These are phyloP conservation scores for Coccyzus lansbergi DNA, from an alignment of 2,797 vertebrate species.

Conservation along the genomic window DNA sequence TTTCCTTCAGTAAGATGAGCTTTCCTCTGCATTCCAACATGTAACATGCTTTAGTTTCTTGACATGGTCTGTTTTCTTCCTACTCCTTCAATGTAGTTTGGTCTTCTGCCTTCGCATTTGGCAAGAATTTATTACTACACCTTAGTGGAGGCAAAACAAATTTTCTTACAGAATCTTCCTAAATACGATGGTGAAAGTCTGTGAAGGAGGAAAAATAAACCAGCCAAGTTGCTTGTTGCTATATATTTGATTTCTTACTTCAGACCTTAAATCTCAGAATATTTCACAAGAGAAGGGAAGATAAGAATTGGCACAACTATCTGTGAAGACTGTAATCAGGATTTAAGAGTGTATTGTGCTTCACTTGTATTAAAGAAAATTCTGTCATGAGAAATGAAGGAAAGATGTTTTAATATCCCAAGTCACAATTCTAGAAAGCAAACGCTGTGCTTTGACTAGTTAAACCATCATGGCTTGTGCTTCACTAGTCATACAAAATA, in stretches of 20 bases:
- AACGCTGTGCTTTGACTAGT: neutral
- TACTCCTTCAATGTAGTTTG: neutral
- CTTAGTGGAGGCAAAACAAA: neutral
- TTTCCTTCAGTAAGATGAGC: neutral
- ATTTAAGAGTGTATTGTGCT: neutral
- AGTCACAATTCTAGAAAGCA: neutral
- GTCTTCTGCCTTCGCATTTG: neutral
- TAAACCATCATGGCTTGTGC: neutral
- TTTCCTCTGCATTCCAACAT: neutral
- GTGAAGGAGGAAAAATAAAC: neutral
- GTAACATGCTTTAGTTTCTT: neutral
- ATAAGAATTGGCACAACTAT: neutral
- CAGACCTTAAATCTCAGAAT: conserved; percentile 3
- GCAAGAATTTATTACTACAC: neutral
- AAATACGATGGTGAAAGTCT: neutral
- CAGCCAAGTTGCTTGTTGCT: neutral
- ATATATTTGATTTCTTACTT: neutral
- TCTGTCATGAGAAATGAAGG: neutral
- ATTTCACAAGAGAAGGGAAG: neutral
- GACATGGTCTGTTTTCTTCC: neutral
- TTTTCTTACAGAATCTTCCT: neutral
- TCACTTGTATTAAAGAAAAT: neutral
- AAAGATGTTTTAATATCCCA: neutral
- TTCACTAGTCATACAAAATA: neutral
- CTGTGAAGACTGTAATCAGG: neutral